A percentile compares a stretch with the other conserved stretches of the same genome.
Evolutionary conservation across 2,113 vertebrate species (phyloP).

Genomic region (Indicator indicator): DNA sequence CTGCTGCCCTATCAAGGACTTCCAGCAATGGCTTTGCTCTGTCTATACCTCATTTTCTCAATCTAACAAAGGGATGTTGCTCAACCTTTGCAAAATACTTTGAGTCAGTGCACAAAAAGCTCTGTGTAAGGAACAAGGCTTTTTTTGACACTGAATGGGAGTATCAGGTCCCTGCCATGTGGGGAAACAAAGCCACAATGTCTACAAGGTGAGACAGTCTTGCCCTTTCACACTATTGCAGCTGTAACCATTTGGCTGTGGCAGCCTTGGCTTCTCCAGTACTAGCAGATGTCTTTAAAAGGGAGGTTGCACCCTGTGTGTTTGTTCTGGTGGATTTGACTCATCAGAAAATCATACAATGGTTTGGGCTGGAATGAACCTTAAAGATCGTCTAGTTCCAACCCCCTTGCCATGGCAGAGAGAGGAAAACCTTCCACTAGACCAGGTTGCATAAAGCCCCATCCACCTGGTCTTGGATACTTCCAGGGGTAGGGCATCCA

Average conservation of each 20-base stretch:
- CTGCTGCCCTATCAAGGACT: background rate
- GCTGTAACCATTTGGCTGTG: background rate
- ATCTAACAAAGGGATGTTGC: background rate
- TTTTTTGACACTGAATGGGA: background rate
- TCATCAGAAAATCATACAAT: background rate
- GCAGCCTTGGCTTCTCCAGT: background rate
- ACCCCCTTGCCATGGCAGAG: too few species aligned
- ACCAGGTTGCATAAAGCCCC: background rate
- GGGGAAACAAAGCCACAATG: background rate
- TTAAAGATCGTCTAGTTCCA: background rate
- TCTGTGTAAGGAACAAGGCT: background rate
- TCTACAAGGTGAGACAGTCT: background rate
- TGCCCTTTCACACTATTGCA: background rate
- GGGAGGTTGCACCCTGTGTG: background rate
- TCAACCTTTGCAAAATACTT: constrained; percentile 33
- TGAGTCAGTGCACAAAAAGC: background rate
- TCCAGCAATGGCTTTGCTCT: background rate
- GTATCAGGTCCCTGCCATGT: background rate
- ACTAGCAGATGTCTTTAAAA: background rate
- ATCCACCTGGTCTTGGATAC: background rate
- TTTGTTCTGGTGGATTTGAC: background rate
- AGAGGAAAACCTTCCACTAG: background rate
- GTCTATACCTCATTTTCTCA: constrained; percentile 8
- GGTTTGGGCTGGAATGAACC: background rate
- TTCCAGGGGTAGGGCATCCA: background rate